Base-by-base conservation (phyloP, 2,113 vertebrate species). In the Phasianus colchicus region DNA sequence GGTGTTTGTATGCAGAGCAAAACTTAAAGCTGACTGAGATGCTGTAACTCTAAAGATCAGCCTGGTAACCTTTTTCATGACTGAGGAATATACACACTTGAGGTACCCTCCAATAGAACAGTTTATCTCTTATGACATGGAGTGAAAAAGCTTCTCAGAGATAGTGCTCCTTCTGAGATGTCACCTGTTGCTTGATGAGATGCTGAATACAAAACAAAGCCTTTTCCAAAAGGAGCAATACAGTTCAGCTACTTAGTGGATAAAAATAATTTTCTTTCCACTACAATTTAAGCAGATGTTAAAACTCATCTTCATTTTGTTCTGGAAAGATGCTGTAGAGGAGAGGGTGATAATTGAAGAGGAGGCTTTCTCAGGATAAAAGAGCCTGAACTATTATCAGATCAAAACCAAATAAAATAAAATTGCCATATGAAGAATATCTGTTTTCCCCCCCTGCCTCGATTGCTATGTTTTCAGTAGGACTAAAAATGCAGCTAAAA, bases 381-480 rank as follows among this genome's bases (percentile, higher is more conserved):
- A 88, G 81, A 93, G 50, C 78, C 88, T 92, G 55, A 69, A 88
- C 69, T 92, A 45, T 61, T 82, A 73, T 54, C 81, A 92, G 92
- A 86, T 94, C 94, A 94, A 66, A 86, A 67, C 77, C 77, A 95
- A 97, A 96, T 96, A 96, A 96, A 97, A 95, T 90, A 96, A 96
- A 97, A 96, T 96, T 80, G 84, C 81, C 82, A 38, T 89, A 57
- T 67, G 32, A 95, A 86, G 89, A 83, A 86, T 95, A 83, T 86
- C 70, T 94, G 93, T 95, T 96, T 94, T 54, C 27, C 7, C 14
- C 27, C 20, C 15, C 57, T 54, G 9, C 4, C 74, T 73, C 67
- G 80, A 69, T 93, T 93, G 72, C 85, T 54, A 20, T 94, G 78
- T 93, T 91, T 97, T 87, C 92, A 91, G 90, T 85, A 86, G 69